These are phyloP conservation scores for Heliopora coerulea DNA, from an alignment of 92 coral and sea anemone species.

Conservation along the genomic window DNA sequence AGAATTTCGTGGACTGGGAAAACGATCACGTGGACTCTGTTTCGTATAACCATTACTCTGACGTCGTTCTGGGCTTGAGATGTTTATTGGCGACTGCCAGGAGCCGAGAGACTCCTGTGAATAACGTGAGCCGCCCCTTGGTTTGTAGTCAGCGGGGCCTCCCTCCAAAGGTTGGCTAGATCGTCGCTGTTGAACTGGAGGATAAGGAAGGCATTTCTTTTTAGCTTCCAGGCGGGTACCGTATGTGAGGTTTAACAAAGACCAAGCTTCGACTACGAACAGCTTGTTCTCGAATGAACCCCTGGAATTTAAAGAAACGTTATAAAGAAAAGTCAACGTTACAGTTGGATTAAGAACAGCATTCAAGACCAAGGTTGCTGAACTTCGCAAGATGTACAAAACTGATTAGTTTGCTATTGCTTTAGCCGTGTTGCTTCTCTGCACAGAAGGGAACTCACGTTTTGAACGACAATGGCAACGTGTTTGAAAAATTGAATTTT, in stretches of 20 bases:
- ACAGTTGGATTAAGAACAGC: no score
- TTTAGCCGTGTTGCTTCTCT: no score
- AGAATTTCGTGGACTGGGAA: conserved; percentile 25
- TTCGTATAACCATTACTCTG: neutral
- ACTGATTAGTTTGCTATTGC: no score
- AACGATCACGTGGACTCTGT: neutral
- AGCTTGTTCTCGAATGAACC: conserved; percentile 54
- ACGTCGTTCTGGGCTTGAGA: neutral
- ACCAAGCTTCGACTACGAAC: conserved; percentile 64
- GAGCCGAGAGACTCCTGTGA: conserved; percentile 1
- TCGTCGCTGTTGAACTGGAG: conserved; percentile 36
- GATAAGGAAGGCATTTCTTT: conserved; percentile 63
- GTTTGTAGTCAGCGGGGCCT: conserved; percentile 30
- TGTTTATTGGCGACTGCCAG: conserved; percentile 3
- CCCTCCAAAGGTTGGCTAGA: conserved; percentile 6
- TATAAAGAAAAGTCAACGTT: neutral
- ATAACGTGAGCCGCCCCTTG: neutral
- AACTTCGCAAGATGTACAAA: no score
- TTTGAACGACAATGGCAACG: no score
- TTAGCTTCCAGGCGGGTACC: conserved; percentile 75
- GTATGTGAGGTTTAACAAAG: conserved; percentile 72
- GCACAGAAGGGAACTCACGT: no score
- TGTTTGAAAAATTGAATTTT: no score
- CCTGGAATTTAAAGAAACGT: neutral
- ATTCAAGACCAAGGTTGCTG: no score